phyloP scores from a whole-genome alignment of 2,888 invertebrate species.

The Pomacea canaliculata region DNA sequence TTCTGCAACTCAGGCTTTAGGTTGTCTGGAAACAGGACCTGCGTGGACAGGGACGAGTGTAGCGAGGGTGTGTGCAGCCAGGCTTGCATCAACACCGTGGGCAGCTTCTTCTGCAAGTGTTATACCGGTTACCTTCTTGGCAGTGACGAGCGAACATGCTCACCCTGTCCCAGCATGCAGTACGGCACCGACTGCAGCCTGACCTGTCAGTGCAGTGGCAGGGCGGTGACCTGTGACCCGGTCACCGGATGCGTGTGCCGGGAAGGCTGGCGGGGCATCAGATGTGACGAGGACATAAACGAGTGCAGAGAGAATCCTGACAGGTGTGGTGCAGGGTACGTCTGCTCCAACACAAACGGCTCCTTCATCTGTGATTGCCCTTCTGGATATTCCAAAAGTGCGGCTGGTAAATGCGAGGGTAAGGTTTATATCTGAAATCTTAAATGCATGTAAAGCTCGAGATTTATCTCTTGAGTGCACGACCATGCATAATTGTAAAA shows the following conservation, averaged over 20 bases:
- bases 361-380: constrained; percentile 58
- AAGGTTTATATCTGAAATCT: background rate
- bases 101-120: constrained; percentile 25
- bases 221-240: constrained; percentile 25
- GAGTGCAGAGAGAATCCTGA: constrained; percentile 76
- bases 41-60: constrained; percentile 27
- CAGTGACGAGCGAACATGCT: constrained; percentile 15
- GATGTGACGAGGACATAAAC: constrained; percentile 52
- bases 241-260: constrained; percentile 50
- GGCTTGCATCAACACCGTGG: constrained; percentile 18
- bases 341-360: constrained; percentile 74
- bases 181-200: constrained; percentile 33
- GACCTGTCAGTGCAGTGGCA: constrained; percentile 30
- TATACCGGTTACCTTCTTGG: constrained; percentile 19
- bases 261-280: constrained; percentile 51
- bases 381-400: constrained; percentile 37
- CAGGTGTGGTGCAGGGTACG: constrained; percentile 83
- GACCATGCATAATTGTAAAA: too few species aligned
- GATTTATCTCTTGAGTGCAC: too few species aligned
- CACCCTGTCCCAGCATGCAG: background rate
- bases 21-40: background rate
- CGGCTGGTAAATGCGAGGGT: background rate
- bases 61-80: constrained; percentile 13
- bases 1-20: background rate
- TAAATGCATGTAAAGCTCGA: too few species aligned